A percentile compares a stretch with the other conserved stretches of the same genome.
Conservation (phyloP, 37 sponge, comb jelly and placozoan genomes). For the Halisarca cf. caerulea region DNA sequence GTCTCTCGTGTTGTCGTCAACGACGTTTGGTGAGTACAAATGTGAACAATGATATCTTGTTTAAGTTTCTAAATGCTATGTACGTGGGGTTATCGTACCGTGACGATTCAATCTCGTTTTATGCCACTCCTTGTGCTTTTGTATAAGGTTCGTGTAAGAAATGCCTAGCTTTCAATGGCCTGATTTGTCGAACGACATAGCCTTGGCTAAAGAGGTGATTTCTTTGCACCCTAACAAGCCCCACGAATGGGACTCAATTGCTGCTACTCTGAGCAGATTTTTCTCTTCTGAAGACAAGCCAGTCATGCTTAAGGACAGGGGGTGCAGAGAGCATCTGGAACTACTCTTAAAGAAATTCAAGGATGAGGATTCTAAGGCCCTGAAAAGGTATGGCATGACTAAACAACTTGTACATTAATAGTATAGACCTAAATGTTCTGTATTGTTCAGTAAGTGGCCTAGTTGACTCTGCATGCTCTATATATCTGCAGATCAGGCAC, state of each 20-base stretch:
- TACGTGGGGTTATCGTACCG: too few species aligned
- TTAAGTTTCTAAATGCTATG: too few species aligned
- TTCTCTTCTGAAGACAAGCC: neutral
- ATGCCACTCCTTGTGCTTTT: too few species aligned
- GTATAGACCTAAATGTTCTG: too few species aligned
- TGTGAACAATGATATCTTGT: too few species aligned
- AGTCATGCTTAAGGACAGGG: neutral
- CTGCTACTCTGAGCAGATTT: neutral
- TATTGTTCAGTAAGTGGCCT: neutral
- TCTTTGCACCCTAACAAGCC: neutral
- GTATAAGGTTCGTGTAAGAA: too few species aligned
- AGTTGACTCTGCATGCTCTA: neutral
- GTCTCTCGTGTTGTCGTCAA: too few species aligned
- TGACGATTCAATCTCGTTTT: neutral
- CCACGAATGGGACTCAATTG: neutral
- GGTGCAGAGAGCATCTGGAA: neutral
- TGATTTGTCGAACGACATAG: neutral
- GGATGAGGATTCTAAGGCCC: neutral
- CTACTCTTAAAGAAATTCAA: neutral
- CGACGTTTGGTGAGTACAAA: too few species aligned
- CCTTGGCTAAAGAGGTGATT: neutral
- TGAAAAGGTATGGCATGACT: neutral
- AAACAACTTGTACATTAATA: neutral
- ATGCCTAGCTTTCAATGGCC: neutral
- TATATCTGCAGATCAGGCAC: neutral